phyloP scores from a whole-genome alignment of 2,888 invertebrate genomes.

The Sisyra terminalis region DNA sequence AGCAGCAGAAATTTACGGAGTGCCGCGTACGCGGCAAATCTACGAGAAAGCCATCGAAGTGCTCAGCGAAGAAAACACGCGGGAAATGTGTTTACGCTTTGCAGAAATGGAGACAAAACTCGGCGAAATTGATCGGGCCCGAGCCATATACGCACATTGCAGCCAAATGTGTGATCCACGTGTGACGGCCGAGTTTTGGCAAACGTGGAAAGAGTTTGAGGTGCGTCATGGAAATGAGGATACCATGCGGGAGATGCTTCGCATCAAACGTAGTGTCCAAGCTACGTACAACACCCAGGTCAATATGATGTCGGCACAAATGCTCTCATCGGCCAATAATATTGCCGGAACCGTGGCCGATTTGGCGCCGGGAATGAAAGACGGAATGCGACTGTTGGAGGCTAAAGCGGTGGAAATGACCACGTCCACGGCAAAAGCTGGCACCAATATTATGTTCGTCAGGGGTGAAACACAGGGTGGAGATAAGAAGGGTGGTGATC shows the following conservation, averaged over 20 bases:
- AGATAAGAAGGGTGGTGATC: slow-evolving; percentile 34
- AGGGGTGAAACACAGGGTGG: slow-evolving; percentile 72
- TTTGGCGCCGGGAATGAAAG: slow-evolving; percentile 57
- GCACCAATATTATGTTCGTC: slow-evolving; percentile 61
- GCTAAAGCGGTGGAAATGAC: slow-evolving; percentile 62
- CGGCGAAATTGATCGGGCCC: slow-evolving; percentile 93
- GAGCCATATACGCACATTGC: slow-evolving; percentile 95
- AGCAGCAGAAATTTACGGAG: slow-evolving; percentile 94
- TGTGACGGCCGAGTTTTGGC: slow-evolving; percentile 91
- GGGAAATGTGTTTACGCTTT: slow-evolving; percentile 93
- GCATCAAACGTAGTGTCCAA: slow-evolving; percentile 94
- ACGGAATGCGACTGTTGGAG: slow-evolving; percentile 80
- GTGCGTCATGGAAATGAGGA: slow-evolving; percentile 98
- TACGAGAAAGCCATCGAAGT: slow-evolving; percentile 96
- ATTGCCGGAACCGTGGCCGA: slow-evolving; percentile 52
- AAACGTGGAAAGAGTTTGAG: slow-evolving; percentile 99
- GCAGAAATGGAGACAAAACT: slow-evolving; percentile 96
- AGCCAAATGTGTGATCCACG: slow-evolving; percentile 99
- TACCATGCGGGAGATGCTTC: slow-evolving; percentile 96
- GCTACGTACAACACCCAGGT: slow-evolving; percentile 95
- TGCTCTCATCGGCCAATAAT: slow-evolving; percentile 63
- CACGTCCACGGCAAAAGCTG: slow-evolving; percentile 26
- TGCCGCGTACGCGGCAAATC: slow-evolving; percentile 91
- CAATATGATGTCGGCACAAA: slow-evolving; percentile 98
- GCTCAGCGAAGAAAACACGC: slow-evolving; percentile 73